These are phyloP conservation scores for Aplysia californica DNA, from an alignment of 1,140 invertebrate species.

Conservation along the genomic window DNA sequence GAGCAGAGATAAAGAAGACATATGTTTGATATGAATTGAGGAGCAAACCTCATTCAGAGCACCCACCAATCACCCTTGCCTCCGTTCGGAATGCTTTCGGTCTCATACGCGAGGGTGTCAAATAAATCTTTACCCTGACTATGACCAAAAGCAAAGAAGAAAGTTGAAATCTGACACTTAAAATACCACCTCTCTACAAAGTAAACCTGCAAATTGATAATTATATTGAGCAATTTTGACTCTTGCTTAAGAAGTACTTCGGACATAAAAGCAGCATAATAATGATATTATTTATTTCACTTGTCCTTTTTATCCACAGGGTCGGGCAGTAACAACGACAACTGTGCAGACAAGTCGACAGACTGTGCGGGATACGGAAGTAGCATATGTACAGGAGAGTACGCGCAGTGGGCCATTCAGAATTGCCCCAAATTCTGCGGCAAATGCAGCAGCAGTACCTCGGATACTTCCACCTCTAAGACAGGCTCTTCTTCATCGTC, in stretches of 20 bases:
- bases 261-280: background rate
- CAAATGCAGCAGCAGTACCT: background rate
- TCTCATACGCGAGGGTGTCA: too few relatives aligned
- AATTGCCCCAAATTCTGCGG: conserved; percentile 34
- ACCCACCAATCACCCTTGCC: too few relatives aligned
- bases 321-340: too few relatives aligned
- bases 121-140: too few relatives aligned
- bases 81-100: too few relatives aligned
- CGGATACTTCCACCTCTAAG: background rate
- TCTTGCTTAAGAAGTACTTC: background rate
- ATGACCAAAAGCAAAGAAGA: too few relatives aligned
- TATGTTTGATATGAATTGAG: too few relatives aligned
- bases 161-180: too few relatives aligned
- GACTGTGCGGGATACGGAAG: conserved; percentile 21
- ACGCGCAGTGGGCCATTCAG: conserved; percentile 25
- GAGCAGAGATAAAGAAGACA: too few relatives aligned
- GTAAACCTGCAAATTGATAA: background rate
- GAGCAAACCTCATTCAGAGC: too few relatives aligned
- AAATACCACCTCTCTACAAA: background rate
- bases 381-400: conserved; percentile 25
- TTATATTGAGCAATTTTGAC: background rate
- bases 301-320: too few relatives aligned
- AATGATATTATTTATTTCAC: too few relatives aligned
- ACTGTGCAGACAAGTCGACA: conserved; percentile 5
- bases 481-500: background rate